Evolutionary conservation across 1,140 invertebrate genomes (phyloP).

Genomic region (Leptonema lineaticorne): DNA sequence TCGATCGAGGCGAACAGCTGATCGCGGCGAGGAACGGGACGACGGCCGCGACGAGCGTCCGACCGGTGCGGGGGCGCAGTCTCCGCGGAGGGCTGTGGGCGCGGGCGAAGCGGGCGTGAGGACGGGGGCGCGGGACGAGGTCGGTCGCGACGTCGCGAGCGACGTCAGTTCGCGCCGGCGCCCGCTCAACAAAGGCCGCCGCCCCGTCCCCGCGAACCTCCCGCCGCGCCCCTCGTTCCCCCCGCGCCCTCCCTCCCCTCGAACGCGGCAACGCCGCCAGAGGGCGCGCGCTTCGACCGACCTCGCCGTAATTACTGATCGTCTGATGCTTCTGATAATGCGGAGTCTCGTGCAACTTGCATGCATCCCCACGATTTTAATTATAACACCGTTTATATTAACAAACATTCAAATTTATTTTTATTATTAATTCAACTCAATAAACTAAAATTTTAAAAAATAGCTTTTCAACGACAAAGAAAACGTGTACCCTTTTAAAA

Average conservation of each 20-base stretch:
- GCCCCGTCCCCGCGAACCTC: neutral
- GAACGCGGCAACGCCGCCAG: neutral
- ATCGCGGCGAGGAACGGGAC: constrained; percentile 14
- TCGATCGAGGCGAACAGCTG: constrained; percentile 41
- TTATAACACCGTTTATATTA: too few relatives aligned
- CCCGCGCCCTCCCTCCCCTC: neutral
- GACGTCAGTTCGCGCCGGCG: neutral
- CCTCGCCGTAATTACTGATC: neutral
- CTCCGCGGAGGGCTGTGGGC: neutral
- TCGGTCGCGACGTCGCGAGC: neutral
- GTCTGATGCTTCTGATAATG: neutral
- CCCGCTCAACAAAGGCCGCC: constrained; percentile 3
- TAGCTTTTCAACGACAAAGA: too few relatives aligned
- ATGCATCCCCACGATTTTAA: too few relatives aligned
- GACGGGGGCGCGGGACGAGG: neutral
- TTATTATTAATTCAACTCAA: too few relatives aligned
- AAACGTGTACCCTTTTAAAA: too few relatives aligned
- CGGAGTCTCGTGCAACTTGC: too few relatives aligned
- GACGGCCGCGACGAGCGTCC: neutral
- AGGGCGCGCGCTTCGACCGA: neutral
- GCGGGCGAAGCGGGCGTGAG: neutral
- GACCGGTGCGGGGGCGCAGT: neutral
- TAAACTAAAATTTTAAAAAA: too few relatives aligned
- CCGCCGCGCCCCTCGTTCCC: neutral
- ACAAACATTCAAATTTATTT: too few relatives aligned